These are phyloP conservation scores for Danio rerio DNA, from an alignment of 2,113 vertebrate species.

Conservation along the genomic window DNA sequence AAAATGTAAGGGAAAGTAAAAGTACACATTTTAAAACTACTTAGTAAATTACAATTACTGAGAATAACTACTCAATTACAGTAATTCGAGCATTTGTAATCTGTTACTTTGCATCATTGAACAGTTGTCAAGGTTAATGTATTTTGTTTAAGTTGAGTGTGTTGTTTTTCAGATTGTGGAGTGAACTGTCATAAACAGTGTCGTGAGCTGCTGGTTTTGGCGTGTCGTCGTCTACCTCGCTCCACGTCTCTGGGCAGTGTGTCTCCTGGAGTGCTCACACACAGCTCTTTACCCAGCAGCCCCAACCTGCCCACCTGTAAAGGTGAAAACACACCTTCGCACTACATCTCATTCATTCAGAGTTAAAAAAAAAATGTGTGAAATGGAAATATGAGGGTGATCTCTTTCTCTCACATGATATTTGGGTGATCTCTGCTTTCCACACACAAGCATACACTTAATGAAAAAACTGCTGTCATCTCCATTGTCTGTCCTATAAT, in stretches of 20 bases:
- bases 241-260: slow-evolving; percentile 82
- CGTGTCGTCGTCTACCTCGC: slow-evolving; percentile 88
- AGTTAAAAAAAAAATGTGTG: neutral
- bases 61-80: too few relatives aligned
- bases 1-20: too few relatives aligned
- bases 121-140: neutral
- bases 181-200: slow-evolving; percentile 98
- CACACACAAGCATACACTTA: neutral
- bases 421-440: too few relatives aligned
- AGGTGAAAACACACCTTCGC: slow-evolving; percentile 69
- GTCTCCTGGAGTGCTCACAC: slow-evolving; percentile 69
- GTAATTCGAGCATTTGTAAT: too few relatives aligned
- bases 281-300: slow-evolving; percentile 90
- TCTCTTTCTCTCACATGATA: neutral
- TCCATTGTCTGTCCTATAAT: neutral
- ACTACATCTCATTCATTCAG: neutral
- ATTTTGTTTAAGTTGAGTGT: neutral
- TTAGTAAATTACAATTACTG: too few relatives aligned
- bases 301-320: slow-evolving; percentile 82
- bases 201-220: slow-evolving; percentile 91
- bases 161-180: slow-evolving; percentile 84
- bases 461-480: neutral
- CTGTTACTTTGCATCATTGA: neutral
- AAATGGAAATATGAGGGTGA: neutral
- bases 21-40: too few relatives aligned